These are phyloP conservation scores for Porphyrio hochstetteri DNA, from an alignment of 2,113 vertebrate species.

Conservation along the genomic window DNA sequence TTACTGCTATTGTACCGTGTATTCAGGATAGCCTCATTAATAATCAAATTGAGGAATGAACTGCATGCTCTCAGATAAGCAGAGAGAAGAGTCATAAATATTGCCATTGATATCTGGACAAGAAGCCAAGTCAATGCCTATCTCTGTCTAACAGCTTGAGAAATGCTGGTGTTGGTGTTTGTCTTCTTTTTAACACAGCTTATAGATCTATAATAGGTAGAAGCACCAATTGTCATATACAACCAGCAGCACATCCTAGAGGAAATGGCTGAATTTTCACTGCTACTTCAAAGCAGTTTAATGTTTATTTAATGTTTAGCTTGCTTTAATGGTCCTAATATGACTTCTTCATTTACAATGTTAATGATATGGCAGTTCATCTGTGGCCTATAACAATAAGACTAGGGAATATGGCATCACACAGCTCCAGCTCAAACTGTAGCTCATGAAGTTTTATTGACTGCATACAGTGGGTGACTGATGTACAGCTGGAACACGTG, in stretches of 20 bases:
- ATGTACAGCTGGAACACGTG: background rate
- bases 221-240: background rate
- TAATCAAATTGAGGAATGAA: constrained; percentile 22
- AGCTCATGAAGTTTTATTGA: background rate
- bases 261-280: background rate
- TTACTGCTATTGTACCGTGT: background rate
- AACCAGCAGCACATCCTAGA: background rate
- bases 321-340: constrained; percentile 15
- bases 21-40: background rate
- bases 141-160: constrained; percentile 44
- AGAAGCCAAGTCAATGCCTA: background rate
- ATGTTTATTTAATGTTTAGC: background rate
- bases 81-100: constrained; percentile 4
- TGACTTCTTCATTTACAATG: constrained; percentile 35
- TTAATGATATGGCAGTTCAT: background rate
- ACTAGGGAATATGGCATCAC: background rate
- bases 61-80: constrained; percentile 29
- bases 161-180: background rate
- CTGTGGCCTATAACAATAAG: background rate
- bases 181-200: background rate
- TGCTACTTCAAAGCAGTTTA: background rate
- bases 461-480: background rate
- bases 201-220: background rate
- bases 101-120: background rate
- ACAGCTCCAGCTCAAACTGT: constrained; percentile 8